Percentiles rank a stretch among this genome's conserved stretches.
These are phyloP conservation scores for Microcebus griseorufus DNA, from an alignment of 2,113 vertebrate species.

Conservation along the genomic window DNA sequence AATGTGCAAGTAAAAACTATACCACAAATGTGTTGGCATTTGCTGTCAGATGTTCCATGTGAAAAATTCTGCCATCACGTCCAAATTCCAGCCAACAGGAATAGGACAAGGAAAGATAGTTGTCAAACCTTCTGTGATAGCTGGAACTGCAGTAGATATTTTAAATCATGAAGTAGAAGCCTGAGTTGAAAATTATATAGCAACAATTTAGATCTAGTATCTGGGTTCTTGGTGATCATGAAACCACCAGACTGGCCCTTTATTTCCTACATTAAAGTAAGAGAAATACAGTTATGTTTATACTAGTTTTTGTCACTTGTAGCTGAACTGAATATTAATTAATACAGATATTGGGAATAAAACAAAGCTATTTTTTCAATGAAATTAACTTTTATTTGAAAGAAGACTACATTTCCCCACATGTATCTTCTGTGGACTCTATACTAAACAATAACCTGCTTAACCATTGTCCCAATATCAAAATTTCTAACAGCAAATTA, in stretches of 20 bases:
- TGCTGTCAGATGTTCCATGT: background rate
- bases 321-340: background rate
- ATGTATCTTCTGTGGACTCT: slow-evolving; percentile 69
- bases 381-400: slow-evolving; percentile 87
- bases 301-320: background rate
- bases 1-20: background rate
- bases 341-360: background rate
- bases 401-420: slow-evolving; percentile 62
- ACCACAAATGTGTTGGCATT: background rate
- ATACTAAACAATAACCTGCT: slow-evolving; percentile 76
- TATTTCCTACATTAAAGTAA: background rate
- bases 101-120: background rate
- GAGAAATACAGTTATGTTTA: background rate
- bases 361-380: slow-evolving; percentile 58
- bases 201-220: background rate
- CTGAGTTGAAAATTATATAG: background rate
- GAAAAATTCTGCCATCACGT: background rate
- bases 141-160: background rate
- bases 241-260: background rate
- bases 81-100: background rate
- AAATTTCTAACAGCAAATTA: slow-evolving; percentile 83
- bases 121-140: background rate
- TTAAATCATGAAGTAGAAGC: background rate
- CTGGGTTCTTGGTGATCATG: background rate
- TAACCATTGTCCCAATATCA: slow-evolving; percentile 75